phyloP scores from a whole-genome alignment of 2,888 invertebrate genomes.

The Aphodius granarius region DNA sequence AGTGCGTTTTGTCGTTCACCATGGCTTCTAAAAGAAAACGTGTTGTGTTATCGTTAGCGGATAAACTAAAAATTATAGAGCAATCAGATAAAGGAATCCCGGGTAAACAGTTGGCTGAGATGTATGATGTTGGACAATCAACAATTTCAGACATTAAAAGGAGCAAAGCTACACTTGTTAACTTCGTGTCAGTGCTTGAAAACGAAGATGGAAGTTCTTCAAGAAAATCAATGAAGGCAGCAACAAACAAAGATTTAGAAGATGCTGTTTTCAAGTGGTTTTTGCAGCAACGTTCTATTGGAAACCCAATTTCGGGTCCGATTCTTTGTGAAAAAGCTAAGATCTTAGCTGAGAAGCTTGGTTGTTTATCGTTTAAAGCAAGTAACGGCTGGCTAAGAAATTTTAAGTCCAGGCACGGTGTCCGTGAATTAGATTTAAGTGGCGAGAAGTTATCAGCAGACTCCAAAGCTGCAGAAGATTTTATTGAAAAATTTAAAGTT shows the following conservation, averaged over 20 bases:
- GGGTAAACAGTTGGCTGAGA: conserved; percentile 36
- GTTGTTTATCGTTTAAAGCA: too few relatives aligned
- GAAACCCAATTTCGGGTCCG: conserved; percentile 37
- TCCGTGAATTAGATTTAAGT: conserved; percentile 30
- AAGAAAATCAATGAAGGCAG: conserved; percentile 37
- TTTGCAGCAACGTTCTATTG: conserved; percentile 32
- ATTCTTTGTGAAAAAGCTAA: conserved; percentile 34
- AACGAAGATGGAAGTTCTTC: conserved; percentile 36
- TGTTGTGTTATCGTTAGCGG: conserved; percentile 36
- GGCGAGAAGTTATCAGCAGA: conserved; percentile 33
- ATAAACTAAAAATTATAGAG: conserved; percentile 33
- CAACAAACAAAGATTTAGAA: conserved; percentile 38
- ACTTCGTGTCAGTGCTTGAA: conserved; percentile 37
- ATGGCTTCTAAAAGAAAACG: too few relatives aligned
- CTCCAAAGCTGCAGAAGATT: conserved; percentile 18
- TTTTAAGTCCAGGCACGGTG: conserved; percentile 34
- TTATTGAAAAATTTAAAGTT: neutral
- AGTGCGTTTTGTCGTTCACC: too few relatives aligned
- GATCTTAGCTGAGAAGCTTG: too few relatives aligned
- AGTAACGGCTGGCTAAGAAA: too few relatives aligned
- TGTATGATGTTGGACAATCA: conserved; percentile 36
- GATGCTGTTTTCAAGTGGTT: conserved; percentile 40
- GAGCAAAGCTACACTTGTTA: conserved; percentile 31
- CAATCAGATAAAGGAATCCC: conserved; percentile 25
- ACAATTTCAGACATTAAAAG: conserved; percentile 39